Percentiles rank a stretch among this genome's conserved stretches.
Evolutionary conservation across 35 echinoderm and acorn worm genomes (phyloP).

Genomic region (Lytechinus variegatus): DNA sequence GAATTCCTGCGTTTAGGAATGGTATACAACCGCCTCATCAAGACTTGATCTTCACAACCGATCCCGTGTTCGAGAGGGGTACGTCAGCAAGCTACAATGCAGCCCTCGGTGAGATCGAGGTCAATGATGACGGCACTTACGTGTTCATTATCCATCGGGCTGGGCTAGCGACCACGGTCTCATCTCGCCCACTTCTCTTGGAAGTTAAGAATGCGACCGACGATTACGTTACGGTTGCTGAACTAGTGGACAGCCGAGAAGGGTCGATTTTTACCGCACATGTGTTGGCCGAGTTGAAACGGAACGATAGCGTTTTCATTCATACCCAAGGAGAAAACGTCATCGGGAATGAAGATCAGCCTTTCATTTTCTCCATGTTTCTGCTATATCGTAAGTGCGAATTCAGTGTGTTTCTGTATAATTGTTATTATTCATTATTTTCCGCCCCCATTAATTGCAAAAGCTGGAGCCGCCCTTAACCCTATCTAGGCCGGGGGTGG

Average conservation of each 20-base stretch:
- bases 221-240: not conserved
- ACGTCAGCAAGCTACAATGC: not conserved
- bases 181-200: not conserved
- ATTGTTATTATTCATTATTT: not conserved
- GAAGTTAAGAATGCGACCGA: not conserved
- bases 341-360: not conserved
- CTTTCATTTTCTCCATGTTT: not conserved
- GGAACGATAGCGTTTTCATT: not conserved
- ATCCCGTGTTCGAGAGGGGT: not conserved
- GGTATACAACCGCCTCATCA: no score
- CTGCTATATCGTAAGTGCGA: not conserved
- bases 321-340: not conserved
- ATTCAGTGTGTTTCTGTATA: not conserved
- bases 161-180: not conserved
- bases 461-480: no score
- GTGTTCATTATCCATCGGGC: not conserved
- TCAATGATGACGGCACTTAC: not conserved
- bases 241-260: not conserved
- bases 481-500: no score
- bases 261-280: not conserved
- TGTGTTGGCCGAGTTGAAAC: not conserved
- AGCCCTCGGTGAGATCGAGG: not conserved
- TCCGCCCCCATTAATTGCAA: no score
- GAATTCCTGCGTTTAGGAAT: no score
- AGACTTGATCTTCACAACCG: not conserved